Base-by-base conservation (phyloP, 2,888 invertebrate genomes). In the Parasteatoda lunata region DNA sequence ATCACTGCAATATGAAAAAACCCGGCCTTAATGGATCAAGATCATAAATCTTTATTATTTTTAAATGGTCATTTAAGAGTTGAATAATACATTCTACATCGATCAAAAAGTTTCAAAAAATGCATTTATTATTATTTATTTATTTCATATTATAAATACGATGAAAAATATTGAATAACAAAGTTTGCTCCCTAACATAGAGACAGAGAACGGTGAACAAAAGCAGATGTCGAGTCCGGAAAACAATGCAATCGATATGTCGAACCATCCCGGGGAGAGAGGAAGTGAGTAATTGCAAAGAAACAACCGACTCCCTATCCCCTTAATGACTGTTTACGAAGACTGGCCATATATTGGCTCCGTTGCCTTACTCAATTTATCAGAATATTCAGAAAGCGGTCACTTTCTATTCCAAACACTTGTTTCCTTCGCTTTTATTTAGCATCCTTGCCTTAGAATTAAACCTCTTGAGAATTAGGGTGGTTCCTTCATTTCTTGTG, bases 271-370 rank as follows among this genome's bases (percentile, higher is more conserved):
- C 30, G 52, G 11, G 9, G 13, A 59, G 49, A 48, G 8, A 15
- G 71, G 49, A 51, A 15, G 7, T 15, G 68, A 69, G 45, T 69
- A 52, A 73, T 66, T 65, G 59, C 65, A 65, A 45, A 54, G n/a
- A 49, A 45, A n/a, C 30, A 30, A 30, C 68, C 9, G 51, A 48
- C 11, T 77, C 54, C 45, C 7, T 70, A 13, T 15, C 8, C 59
- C 59, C 30, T 30, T 84, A 84, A 84, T 84, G 84, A 84, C 30
- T 84, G 72, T 84, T 84, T 73, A 84, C 77, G 52, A 30, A 30
- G 77, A 8, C 77, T 76, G 71, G 9, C 47, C 77, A 45, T 13
- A 77, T 83, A 82, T 52, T 9, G 65, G 72, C 64, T 30, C 72
- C 11, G 9, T 51, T 45, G 4, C 7, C 47, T n/a, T 47, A 11